Percentiles rank a stretch among this genome's conserved stretches.
Evolutionary conservation across 2,113 vertebrate species (phyloP).

Genomic region (Gobiocypris rarus): DNA sequence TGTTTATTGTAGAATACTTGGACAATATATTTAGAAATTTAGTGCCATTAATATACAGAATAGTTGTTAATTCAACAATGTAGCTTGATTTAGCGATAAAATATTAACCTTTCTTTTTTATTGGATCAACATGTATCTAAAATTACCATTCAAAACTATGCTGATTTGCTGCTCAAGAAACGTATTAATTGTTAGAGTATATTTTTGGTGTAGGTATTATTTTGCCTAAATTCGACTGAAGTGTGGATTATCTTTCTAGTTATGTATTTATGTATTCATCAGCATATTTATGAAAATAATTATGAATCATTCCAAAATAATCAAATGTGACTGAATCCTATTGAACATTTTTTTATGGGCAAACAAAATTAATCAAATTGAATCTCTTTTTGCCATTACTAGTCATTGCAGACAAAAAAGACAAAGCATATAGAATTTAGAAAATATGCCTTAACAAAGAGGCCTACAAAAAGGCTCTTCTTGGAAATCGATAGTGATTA

Average conservation of each 20-base stretch:
- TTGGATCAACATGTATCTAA: not conserved
- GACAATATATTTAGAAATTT: not conserved
- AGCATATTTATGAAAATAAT: not conserved
- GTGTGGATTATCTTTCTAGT: not conserved
- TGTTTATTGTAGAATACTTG: not conserved
- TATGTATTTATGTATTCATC: not conserved
- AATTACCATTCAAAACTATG: too few species aligned
- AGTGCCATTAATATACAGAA: not conserved
- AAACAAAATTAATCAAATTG: not conserved
- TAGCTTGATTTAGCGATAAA: not conserved
- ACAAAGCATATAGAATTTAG: too few species aligned
- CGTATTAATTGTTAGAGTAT: too few species aligned
- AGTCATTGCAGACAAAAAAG: not conserved
- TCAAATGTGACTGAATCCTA: not conserved
- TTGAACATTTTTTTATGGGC: not conserved
- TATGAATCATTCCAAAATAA: not conserved
- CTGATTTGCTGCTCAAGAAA: too few species aligned
- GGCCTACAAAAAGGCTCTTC: not conserved
- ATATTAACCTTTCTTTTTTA: not conserved
- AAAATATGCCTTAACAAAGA: not conserved
- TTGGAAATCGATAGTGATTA: conserved; percentile 1
- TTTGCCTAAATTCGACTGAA: not conserved
- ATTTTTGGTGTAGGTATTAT: not conserved
- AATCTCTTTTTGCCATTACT: too few species aligned
- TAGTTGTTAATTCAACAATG: too few species aligned